These are phyloP conservation scores for Doryteuthis pealeii DNA, from an alignment of 1,140 invertebrate genomes.

Conservation along the genomic window DNA sequence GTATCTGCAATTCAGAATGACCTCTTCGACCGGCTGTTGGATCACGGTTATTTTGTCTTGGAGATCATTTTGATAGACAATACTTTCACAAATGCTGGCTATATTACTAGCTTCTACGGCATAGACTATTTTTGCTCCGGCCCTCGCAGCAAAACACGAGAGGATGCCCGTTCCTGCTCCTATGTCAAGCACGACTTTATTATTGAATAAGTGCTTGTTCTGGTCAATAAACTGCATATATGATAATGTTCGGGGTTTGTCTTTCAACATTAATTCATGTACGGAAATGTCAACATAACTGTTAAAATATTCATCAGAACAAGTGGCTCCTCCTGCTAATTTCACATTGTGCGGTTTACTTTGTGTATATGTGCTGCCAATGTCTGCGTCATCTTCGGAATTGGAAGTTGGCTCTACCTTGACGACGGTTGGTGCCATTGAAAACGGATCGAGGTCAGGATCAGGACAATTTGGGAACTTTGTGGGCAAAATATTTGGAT, in stretches of 20 bases:
- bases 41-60: slow-evolving; percentile 54
- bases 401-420: not conserved
- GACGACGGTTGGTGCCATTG: not conserved
- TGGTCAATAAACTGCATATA: slow-evolving; percentile 49
- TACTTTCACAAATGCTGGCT: slow-evolving; percentile 38
- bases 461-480: too few relatives aligned
- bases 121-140: slow-evolving; percentile 62
- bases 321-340: not conserved
- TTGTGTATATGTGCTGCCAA: not conserved
- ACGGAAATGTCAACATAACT: slow-evolving; percentile 45
- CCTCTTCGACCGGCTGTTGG: slow-evolving; percentile 51
- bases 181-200: slow-evolving; percentile 52
- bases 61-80: slow-evolving; percentile 50
- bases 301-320: slow-evolving; percentile 32
- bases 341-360: not conserved
- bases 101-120: slow-evolving; percentile 51
- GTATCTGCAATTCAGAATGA: slow-evolving; percentile 37
- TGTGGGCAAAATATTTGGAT: too few relatives aligned
- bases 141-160: slow-evolving; percentile 66
- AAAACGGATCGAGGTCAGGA: not conserved
- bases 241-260: slow-evolving; percentile 43
- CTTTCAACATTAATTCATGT: slow-evolving; percentile 52
- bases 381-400: not conserved
- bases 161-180: slow-evolving; percentile 57
- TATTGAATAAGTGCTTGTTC: slow-evolving; percentile 38